Percentiles rank a stretch among this genome's conserved stretches.
Evolutionary conservation across 2,113 vertebrate species (phyloP).

Genomic region (Brachyhypopomus occidentalis): DNA sequence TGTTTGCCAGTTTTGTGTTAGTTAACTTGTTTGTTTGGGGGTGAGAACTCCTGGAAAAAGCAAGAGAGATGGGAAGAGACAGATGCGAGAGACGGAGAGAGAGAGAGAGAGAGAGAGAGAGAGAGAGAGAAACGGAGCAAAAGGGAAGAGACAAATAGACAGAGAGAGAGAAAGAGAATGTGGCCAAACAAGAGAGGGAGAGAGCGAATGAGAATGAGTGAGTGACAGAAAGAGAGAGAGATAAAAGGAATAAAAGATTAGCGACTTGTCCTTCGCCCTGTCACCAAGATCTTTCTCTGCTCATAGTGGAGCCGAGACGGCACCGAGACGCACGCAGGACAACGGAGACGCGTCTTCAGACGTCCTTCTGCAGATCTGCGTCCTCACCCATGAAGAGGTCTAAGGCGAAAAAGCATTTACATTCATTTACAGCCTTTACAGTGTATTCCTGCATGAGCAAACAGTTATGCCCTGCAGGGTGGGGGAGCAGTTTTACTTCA

Average conservation of each 20-base stretch:
- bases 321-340: background rate
- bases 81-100: no score
- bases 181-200: no score
- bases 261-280: background rate
- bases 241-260: background rate
- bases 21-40: background rate
- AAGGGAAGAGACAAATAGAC: background rate
- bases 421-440: constrained; percentile 3
- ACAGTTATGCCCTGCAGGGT: constrained; percentile 23
- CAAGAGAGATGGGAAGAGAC: background rate
- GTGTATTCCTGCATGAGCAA: constrained; percentile 4
- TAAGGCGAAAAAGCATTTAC: background rate
- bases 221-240: background rate
- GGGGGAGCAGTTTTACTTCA: background rate
- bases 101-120: no score
- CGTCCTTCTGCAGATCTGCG: background rate
- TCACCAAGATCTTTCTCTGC: constrained; percentile 10
- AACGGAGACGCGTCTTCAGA: background rate
- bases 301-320: constrained; percentile 15
- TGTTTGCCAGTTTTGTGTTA: background rate
- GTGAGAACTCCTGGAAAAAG: background rate
- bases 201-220: no score
- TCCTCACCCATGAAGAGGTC: background rate
- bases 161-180: background rate
- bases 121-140: no score